Percentiles rank a stretch among this genome's conserved stretches.
phyloP scores from a whole-genome alignment of 2,888 invertebrate species.

The Cryptocephalus primarius region DNA sequence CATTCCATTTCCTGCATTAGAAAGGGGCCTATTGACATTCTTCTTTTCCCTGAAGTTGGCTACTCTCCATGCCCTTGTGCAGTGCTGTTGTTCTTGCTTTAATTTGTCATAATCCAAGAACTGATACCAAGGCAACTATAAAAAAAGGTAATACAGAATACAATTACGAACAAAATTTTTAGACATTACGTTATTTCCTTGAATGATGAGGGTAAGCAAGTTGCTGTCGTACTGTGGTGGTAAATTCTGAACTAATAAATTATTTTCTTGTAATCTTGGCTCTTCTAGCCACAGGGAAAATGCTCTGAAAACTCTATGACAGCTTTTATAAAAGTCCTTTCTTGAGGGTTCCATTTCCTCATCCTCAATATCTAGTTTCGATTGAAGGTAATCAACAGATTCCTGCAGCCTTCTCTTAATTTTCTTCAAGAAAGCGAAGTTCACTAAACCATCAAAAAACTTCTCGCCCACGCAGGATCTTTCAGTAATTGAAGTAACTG shows the following conservation, averaged over 20 bases:
- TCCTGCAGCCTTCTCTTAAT: constrained; percentile 58
- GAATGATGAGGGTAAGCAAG: constrained; percentile 50
- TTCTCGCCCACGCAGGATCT: constrained; percentile 58
- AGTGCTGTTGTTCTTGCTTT: constrained; percentile 41
- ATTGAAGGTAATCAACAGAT: constrained; percentile 45
- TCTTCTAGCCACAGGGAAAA: constrained; percentile 71
- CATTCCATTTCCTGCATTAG: constrained; percentile 25
- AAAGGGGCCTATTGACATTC: constrained; percentile 29
- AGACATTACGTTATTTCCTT: constrained; percentile 42
- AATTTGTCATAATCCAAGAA: constrained; percentile 49
- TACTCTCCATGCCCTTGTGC: constrained; percentile 45
- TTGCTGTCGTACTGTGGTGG: constrained; percentile 64
- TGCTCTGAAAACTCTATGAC: constrained; percentile 36
- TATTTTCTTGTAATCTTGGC: constrained; percentile 56
- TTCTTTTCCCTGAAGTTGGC: constrained; percentile 40
- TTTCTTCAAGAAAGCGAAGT: constrained; percentile 54
- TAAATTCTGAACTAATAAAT: constrained; percentile 53
- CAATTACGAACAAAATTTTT: not conserved
- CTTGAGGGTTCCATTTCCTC: constrained; percentile 24
- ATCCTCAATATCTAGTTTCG: constrained; percentile 34
- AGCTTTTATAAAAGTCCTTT: constrained; percentile 29
- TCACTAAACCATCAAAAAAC: constrained; percentile 62
- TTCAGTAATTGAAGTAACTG: constrained; percentile 39
- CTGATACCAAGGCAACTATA: constrained; percentile 54
- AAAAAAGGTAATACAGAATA: not conserved